Conservation (phyloP, 2,113 vertebrate genomes). For the Garra rufa region DNA sequence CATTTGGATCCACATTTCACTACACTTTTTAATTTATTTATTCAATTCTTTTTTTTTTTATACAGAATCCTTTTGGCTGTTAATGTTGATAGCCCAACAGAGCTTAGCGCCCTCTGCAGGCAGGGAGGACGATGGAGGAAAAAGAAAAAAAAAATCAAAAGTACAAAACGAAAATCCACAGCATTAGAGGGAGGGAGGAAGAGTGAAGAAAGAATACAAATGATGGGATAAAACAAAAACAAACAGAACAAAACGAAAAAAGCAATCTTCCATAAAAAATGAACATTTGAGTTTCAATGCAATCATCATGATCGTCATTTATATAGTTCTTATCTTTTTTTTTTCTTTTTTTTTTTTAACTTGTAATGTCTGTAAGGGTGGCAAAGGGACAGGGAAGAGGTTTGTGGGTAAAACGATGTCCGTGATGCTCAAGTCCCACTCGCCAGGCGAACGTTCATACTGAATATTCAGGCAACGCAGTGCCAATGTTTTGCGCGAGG, state of each 20-base stretch:
- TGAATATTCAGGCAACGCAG: conserved; percentile 18
- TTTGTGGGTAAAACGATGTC: conserved; percentile 39
- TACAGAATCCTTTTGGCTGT: conserved; percentile 79
- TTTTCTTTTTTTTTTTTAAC: conserved; percentile 68
- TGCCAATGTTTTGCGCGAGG: conserved; percentile 47
- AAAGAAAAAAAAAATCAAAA: conserved; percentile 37
- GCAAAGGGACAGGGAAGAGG: conserved; percentile 51
- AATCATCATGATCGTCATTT: conserved; percentile 69
- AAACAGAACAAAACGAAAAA: conserved; percentile 57
- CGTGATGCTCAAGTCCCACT: conserved; percentile 46
- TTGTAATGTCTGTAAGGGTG: conserved; percentile 64
- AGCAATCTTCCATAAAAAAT: conserved; percentile 63
- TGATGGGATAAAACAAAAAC: conserved; percentile 38
- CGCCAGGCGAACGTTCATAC: neutral
- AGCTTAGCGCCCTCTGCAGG: conserved; percentile 64
- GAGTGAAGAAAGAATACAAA: conserved; percentile 54
- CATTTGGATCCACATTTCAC: conserved; percentile 76
- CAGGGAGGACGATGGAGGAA: conserved; percentile 56
- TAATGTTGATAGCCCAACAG: conserved; percentile 67
- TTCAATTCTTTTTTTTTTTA: conserved; percentile 68
- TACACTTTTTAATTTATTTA: conserved; percentile 82
- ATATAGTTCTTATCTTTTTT: conserved; percentile 63
- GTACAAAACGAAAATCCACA: conserved; percentile 63
- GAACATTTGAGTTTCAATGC: conserved; percentile 42
- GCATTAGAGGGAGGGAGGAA: conserved; percentile 59